Base-by-base conservation (phyloP, 2,113 vertebrate species). In the Hippocampus barbouri region DNA sequence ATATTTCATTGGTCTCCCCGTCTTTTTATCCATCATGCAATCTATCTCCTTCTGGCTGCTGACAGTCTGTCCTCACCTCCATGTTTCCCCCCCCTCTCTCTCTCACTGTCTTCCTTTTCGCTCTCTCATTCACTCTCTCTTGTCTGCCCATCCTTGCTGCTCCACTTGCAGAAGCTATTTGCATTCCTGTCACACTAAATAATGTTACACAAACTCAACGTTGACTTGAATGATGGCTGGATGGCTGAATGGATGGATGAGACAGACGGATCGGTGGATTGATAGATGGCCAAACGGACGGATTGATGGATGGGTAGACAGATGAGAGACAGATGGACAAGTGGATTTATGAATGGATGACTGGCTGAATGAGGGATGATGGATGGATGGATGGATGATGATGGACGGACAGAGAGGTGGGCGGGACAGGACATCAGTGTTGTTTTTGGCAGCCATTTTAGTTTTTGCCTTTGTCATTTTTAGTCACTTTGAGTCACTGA, bases 1-100 rank as follows among this genome's bases (percentile, higher is more conserved):
- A 91, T 91, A 86, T 91, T 91, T 91, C 83, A 91, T 87, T 77
- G 64, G 69, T 85, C 82, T 79, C 61, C 41, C 60, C 23, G 79
- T 71, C 78, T 74, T 38, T 85, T 73, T 66, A 86, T 82, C 79
- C 74, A 83, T 86, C 83, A 82, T 21, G 53, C 78, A 64, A 66
- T 47, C 43, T 25, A 60, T 81, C 73, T 79, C 76, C 79, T 62
- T 40, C 73, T 69, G 71, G 78, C 80, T 70, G 81, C 61, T 61
- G 59, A 61, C 73, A 23, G 51, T 83, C 79, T 80, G 72, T 64
- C 34, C 71, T 75, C 64, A 7, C 56, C 66, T 72, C 62, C 30
- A 5, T 43, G 38, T 61, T 40, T 63, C 64, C 54, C 10, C n/a
- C 2, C 79, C 78, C 45, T 8, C 56, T 59, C 11, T n/a, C 23